These are phyloP conservation scores for Cyclopterus lumpus DNA, from an alignment of 2,797 vertebrate genomes.

Conservation along the genomic window DNA sequence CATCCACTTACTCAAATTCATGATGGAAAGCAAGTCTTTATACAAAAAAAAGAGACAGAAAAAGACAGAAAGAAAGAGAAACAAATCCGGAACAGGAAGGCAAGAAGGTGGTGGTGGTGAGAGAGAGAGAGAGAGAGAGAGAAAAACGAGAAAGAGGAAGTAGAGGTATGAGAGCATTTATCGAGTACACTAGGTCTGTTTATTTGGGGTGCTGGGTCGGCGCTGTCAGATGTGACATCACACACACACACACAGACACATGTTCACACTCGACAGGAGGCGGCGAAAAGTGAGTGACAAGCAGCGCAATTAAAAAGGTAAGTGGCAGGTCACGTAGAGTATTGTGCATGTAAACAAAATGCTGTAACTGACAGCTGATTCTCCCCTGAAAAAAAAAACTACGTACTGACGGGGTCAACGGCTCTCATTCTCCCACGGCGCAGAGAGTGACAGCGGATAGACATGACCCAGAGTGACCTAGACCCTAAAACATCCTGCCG, in stretches of 20 bases:
- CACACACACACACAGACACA: not conserved
- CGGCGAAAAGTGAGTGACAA: slow-evolving; percentile 39
- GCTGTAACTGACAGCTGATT: slow-evolving; percentile 50
- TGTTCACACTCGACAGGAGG: not conserved
- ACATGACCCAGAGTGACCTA: slow-evolving; percentile 10
- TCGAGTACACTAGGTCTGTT: slow-evolving; percentile 45
- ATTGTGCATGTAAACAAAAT: not conserved
- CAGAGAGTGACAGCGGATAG: slow-evolving; percentile 23
- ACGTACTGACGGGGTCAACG: not conserved
- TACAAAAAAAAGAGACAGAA: not conserved
- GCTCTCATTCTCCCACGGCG: not conserved
- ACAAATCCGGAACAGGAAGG: slow-evolving; percentile 74
- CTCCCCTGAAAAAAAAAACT: slow-evolving; percentile 13
- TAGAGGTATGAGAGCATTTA: slow-evolving; percentile 54
- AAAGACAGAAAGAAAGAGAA: slow-evolving; percentile 46
- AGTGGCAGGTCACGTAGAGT: slow-evolving; percentile 37
- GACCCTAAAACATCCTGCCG: not conserved
- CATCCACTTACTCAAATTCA: slow-evolving; percentile 83
- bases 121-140: slow-evolving; percentile 17
- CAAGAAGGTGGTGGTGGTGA: slow-evolving; percentile 26
- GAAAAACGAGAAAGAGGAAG: slow-evolving; percentile 71
- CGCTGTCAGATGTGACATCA: slow-evolving; percentile 39
- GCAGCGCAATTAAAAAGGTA: slow-evolving; percentile 24
- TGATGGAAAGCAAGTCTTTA: slow-evolving; percentile 32
- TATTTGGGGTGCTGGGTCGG: slow-evolving; percentile 46